Conservation (phyloP, 2,888 invertebrate genomes). For the Gisinianus flammeolus region DNA sequence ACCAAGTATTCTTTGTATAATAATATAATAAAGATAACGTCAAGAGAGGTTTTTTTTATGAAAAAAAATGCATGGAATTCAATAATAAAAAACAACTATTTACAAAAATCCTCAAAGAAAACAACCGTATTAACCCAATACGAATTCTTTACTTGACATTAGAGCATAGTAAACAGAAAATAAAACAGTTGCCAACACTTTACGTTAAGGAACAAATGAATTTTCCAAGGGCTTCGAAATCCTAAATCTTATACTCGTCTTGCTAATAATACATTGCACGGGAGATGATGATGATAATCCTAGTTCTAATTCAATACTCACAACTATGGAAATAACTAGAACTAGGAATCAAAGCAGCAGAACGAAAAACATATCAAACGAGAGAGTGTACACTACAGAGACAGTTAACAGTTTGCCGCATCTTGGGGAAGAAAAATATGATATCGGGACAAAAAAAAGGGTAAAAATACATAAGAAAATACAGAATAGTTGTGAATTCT, state of each 20-base stretch:
- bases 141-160: neutral
- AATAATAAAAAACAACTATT: too few relatives aligned
- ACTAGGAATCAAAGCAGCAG: neutral
- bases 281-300: neutral
- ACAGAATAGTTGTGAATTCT: neutral
- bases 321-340: neutral
- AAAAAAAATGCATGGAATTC: neutral
- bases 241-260: neutral
- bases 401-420: neutral
- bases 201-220: neutral
- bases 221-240: neutral
- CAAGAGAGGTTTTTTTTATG: neutral
- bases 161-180: neutral
- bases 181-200: too few relatives aligned
- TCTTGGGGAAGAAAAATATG: slow-evolving; percentile 3
- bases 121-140: too few relatives aligned
- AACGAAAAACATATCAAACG: neutral
- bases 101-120: too few relatives aligned
- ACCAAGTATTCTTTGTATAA: neutral
- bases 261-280: neutral
- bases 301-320: too few relatives aligned
- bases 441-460: neutral
- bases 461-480: neutral
- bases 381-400: neutral
- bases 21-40: slow-evolving; percentile 2